These are phyloP conservation scores for Macrocentrus cingulum DNA, from an alignment of 1,140 invertebrate species.

Conservation along the genomic window DNA sequence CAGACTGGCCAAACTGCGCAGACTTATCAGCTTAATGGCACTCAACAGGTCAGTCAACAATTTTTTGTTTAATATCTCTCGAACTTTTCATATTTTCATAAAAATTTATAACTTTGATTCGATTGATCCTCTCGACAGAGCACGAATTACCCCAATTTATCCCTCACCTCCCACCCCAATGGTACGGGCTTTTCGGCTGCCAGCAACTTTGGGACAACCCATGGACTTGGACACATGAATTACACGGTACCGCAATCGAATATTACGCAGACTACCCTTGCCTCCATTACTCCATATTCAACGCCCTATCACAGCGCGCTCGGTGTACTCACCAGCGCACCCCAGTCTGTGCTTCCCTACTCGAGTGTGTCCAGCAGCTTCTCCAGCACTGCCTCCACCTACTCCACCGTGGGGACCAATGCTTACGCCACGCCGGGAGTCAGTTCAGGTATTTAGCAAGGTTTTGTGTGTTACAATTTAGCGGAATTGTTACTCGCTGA, in stretches of 20 bases:
- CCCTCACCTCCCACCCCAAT: slow-evolving; percentile 50
- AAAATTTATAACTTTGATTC: background rate
- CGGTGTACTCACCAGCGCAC: slow-evolving; percentile 43
- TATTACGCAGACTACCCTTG: slow-evolving; percentile 43
- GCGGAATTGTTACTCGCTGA: background rate
- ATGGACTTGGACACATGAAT: slow-evolving; percentile 47
- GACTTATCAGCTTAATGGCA: slow-evolving; percentile 52
- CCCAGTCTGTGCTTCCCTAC: slow-evolving; percentile 50
- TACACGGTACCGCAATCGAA: slow-evolving; percentile 48
- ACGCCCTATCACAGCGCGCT: slow-evolving; percentile 50
- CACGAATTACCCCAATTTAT: slow-evolving; percentile 51
- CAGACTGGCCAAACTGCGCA: slow-evolving; percentile 46
- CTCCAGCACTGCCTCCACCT: slow-evolving; percentile 48
- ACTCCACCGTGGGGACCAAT: slow-evolving; percentile 55
- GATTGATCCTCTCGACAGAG: slow-evolving; percentile 36
- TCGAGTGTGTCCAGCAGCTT: slow-evolving; percentile 48
- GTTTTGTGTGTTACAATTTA: too few species aligned
- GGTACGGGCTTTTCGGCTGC: slow-evolving; percentile 49
- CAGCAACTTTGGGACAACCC: slow-evolving; percentile 39
- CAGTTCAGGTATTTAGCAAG: slow-evolving; percentile 48
- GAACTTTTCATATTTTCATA: too few species aligned
- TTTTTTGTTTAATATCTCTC: background rate
- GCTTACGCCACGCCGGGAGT: slow-evolving; percentile 50
- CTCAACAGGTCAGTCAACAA: slow-evolving; percentile 42
- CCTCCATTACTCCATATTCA: slow-evolving; percentile 50